Base-by-base conservation (phyloP, 2,113 vertebrate genomes). In the Beaufortia kweichowensis region DNA sequence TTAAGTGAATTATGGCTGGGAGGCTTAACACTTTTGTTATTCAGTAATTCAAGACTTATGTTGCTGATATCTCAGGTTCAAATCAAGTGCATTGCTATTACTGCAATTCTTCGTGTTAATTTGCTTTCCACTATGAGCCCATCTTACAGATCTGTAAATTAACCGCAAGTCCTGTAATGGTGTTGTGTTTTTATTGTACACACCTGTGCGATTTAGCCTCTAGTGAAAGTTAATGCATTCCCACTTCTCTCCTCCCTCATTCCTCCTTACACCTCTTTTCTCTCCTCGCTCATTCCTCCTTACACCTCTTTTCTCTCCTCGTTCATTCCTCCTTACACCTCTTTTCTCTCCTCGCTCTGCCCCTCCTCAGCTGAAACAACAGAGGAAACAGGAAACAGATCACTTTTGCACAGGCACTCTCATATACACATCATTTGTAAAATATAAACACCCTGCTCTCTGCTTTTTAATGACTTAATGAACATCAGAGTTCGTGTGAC, bases 311-410 rank as follows among this genome's bases (percentile, higher is more conserved):
- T 87, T 85, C 82, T 53, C 21, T 41, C 2, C 28, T 61, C 24
- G 23, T 12, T 39, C 26, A 46, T 48, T 68, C 60, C 83, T 77
- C 41, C 39, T 80, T 77, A 60, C 67, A 10, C 55, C 78, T 57
- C 23, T 79, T 81, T 87, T 85, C 82, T 56, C 81, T 43, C 26
- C 78, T 82, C 35, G 66, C 76, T 88, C 84, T 87, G 23, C 26
- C 31, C 35, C 28, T 53, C 59, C 59, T 78, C 87, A 90, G 90
- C 90, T 91, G 89, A 85, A 89, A 85, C 84, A 91, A 91, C 89
- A 21, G 63, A 4, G 69, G 67, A 74, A 77, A 60, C 86, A 84
- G 87, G 87, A 90, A 88, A 86, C 86, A 80, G 66, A 81, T 63
- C 80, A n/a, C 50, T 33, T 63, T 31, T 19, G 15, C 57, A 56